phyloP scores from a whole-genome alignment of 2,113 vertebrate species.

The Apaloderma vittatum region DNA sequence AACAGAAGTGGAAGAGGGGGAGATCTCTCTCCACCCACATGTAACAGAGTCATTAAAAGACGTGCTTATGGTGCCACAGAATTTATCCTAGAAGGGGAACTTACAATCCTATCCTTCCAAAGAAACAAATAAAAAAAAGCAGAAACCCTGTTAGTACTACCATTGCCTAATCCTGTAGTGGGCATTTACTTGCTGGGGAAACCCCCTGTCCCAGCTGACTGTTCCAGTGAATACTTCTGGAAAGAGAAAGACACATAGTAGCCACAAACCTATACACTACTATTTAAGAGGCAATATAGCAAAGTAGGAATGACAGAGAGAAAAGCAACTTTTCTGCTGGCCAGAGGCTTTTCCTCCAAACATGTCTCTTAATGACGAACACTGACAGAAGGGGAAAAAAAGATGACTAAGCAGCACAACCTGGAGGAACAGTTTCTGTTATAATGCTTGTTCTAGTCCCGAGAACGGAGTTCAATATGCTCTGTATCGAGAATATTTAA shows the following conservation, averaged over 20 bases:
- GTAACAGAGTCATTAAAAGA: background rate
- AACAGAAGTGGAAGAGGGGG: background rate
- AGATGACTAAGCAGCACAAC: constrained; percentile 33
- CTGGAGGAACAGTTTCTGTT: constrained; percentile 1
- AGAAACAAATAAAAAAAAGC: background rate
- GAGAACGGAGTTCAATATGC: background rate
- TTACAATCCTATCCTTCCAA: background rate
- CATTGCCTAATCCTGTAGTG: background rate
- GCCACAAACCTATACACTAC: background rate
- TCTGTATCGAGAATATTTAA: background rate
- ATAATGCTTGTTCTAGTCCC: background rate
- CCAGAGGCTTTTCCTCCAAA: background rate
- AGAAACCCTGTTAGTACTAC: background rate
- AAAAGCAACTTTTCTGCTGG: background rate
- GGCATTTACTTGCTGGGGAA: background rate
- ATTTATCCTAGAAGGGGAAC: background rate
- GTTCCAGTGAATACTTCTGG: background rate
- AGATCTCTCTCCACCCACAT: background rate
- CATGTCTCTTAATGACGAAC: background rate
- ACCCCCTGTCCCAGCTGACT: background rate
- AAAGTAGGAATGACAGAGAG: background rate
- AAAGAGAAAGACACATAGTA: background rate
- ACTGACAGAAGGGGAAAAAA: background rate
- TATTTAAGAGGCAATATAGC: background rate
- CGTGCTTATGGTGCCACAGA: background rate